These are phyloP conservation scores for Alexandromys fortis DNA, from an alignment of 2,113 vertebrate species.

Conservation along the genomic window DNA sequence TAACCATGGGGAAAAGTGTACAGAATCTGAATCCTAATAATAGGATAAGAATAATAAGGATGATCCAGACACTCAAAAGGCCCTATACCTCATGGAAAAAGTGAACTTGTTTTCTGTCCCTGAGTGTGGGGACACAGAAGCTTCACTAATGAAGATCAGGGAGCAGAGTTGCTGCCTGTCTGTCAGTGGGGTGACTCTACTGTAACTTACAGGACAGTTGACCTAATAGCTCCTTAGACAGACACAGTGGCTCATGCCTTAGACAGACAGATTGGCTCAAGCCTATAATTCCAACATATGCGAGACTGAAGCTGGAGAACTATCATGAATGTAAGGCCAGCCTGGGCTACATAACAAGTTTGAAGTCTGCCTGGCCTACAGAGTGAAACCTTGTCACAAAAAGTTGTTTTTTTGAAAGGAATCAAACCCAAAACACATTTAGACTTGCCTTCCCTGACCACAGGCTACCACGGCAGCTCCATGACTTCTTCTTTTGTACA, in stretches of 20 bases:
- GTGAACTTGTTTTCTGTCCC: not conserved
- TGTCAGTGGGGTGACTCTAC: not conserved
- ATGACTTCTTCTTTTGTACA: too few relatives aligned
- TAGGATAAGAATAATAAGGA: too few relatives aligned
- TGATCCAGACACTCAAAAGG: not conserved
- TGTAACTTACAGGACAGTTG: not conserved
- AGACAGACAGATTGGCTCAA: too few relatives aligned
- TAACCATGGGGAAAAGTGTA: not conserved
- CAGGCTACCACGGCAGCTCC: not conserved
- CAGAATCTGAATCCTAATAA: not conserved
- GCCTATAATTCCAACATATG: not conserved
- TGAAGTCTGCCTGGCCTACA: not conserved
- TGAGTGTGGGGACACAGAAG: accelerated
- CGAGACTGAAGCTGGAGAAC: not conserved
- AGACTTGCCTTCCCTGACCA: not conserved
- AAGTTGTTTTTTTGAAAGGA: not conserved
- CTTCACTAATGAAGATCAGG: not conserved
- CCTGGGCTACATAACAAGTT: not conserved
- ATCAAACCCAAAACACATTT: not conserved
- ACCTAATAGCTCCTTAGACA: not conserved
- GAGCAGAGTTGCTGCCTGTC: not conserved
- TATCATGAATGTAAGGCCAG: not conserved
- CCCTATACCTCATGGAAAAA: accelerated
- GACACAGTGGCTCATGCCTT: too few relatives aligned
- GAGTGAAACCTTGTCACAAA: not conserved